These are phyloP conservation scores for Armadillidium nasatum DNA, from an alignment of 1,140 invertebrate species.

Conservation along the genomic window DNA sequence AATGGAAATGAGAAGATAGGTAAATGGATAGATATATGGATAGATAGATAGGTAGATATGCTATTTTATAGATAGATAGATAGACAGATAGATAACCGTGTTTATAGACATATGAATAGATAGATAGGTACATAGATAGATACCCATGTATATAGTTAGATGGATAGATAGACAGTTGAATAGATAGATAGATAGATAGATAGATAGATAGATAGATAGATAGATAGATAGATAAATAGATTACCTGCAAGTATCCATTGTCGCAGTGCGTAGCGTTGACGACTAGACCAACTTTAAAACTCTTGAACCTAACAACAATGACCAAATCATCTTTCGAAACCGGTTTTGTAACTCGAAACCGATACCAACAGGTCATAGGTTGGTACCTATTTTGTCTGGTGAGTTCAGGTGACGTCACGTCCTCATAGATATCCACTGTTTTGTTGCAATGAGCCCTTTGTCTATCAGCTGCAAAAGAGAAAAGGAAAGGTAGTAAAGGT, in stretches of 20 bases:
- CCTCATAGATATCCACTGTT: slow-evolving; percentile 85
- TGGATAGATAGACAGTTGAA: no score
- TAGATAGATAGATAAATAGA: no score
- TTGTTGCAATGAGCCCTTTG: slow-evolving; percentile 74
- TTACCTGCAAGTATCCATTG: slow-evolving; percentile 79
- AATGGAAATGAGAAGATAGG: neutral
- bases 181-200: no score
- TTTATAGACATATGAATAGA: no score
- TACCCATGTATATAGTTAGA: no score
- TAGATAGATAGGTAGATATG: slow-evolving; percentile 15
- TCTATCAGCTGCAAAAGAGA: slow-evolving; percentile 37
- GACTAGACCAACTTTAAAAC: slow-evolving; percentile 81
- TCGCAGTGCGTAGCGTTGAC: slow-evolving; percentile 78
- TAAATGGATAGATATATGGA: slow-evolving; percentile 2
- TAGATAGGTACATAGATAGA: no score
- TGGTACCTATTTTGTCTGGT: slow-evolving; percentile 72
- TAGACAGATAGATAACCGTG: no score
- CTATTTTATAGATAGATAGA: no score
- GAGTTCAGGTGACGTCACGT: slow-evolving; percentile 77
- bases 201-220: no score
- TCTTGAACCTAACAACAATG: slow-evolving; percentile 79
- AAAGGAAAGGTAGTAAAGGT: no score
- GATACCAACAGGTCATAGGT: slow-evolving; percentile 80
- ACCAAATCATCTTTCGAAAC: slow-evolving; percentile 77
- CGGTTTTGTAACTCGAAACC: slow-evolving; percentile 75